phyloP scores from a whole-genome alignment of 2,888 invertebrate genomes.

The Drosophila dives region DNA sequence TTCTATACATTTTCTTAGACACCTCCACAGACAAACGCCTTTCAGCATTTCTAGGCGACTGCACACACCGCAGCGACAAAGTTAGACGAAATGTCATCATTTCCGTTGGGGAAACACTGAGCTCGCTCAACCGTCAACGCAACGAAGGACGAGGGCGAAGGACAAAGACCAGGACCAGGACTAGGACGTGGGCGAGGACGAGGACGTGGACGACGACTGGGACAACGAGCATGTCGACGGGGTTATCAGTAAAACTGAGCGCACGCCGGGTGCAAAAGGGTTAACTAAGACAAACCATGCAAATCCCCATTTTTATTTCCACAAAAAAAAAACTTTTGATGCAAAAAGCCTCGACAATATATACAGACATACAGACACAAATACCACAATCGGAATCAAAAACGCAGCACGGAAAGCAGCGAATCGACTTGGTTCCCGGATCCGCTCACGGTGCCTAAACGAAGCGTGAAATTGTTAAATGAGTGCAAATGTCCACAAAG shows the following conservation, averaged over 20 bases:
- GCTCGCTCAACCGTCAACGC: conserved; percentile 60
- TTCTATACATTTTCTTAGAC: conserved; percentile 56
- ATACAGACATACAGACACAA: conserved; percentile 7
- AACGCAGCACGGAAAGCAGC: conserved; percentile 15
- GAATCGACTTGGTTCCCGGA: conserved; percentile 8
- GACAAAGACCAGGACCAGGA: neutral
- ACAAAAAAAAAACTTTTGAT: conserved; percentile 41
- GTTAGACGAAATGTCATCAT: conserved; percentile 82
- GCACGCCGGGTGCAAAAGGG: conserved; percentile 56
- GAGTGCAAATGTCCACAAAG: conserved; percentile 63
- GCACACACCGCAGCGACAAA: conserved; percentile 66
- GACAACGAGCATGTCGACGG: conserved; percentile 21
- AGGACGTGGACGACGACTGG: conserved; percentile 18
- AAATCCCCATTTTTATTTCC: conserved; percentile 65
- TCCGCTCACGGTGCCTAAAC: conserved; percentile 68
- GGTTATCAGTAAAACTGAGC: conserved; percentile 47
- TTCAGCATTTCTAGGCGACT: conserved; percentile 71
- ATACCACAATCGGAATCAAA: conserved; percentile 15
- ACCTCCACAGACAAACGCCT: conserved; percentile 50
- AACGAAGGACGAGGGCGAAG: neutral
- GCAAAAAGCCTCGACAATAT: conserved; percentile 26
- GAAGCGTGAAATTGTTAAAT: conserved; percentile 82
- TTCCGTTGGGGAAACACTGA: conserved; percentile 73
- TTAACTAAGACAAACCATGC: conserved; percentile 68
- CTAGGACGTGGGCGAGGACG: neutral